Evolutionary conservation across 2,888 invertebrate species (phyloP).

Genomic region (Tinea pellionella): DNA sequence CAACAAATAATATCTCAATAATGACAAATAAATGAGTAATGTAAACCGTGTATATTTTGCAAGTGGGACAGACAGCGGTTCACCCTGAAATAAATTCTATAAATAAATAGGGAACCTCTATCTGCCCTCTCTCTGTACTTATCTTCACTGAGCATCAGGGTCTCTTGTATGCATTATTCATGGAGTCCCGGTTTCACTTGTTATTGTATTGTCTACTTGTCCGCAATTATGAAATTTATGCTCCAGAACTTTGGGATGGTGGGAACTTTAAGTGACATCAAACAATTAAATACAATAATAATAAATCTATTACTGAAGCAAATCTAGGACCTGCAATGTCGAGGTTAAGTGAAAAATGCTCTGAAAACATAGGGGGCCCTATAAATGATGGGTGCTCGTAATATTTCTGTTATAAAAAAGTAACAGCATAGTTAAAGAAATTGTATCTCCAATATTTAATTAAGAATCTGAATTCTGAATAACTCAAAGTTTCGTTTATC

Average conservation of each 20-base stretch:
- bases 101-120: constrained; percentile 41
- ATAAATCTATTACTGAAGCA: no score
- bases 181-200: constrained; percentile 45
- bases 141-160: constrained; percentile 15
- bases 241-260: constrained; percentile 51
- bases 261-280: no score
- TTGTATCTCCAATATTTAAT: no score
- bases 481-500: no score
- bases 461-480: no score
- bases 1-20: neutral
- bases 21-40: neutral
- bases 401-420: no score
- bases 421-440: no score
- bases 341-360: no score
- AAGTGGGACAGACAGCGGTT: constrained; percentile 23
- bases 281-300: no score
- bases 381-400: no score
- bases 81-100: constrained; percentile 37
- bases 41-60: neutral
- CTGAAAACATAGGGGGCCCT: no score
- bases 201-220: constrained; percentile 60
- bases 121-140: constrained; percentile 4
- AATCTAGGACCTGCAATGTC: no score
- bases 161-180: constrained; percentile 57
- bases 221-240: constrained; percentile 62